Base-by-base conservation (phyloP, 2,113 vertebrate species). In the Melanerpes aurifrons region DNA sequence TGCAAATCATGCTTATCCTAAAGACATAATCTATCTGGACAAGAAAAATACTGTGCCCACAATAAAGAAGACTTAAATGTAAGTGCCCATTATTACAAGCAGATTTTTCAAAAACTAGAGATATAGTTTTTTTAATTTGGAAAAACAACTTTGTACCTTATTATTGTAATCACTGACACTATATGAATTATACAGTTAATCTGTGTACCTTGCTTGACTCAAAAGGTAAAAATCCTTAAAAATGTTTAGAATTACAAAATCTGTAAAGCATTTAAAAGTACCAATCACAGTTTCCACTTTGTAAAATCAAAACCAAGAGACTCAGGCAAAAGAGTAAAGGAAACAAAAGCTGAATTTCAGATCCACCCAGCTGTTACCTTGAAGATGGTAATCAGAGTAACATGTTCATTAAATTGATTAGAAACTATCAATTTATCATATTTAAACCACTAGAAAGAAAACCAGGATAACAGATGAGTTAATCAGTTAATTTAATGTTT, bases 221-320 rank as follows among this genome's bases (percentile, higher is more conserved):
- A 74, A 64, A 84, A 75, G 31, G 19, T 28, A 81, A 87, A 95
- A 93, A 53, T 53, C 70, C 79, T 82, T 83, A 76, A 86, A 96
- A 89, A 96, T 94, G 78, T 77, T 86, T 92, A 92, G 88, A 96
- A 86, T 95, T 93, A 96, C 82, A 95, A 96, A 96, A 96, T 57
- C 53, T 86, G 59, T 91, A 89, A 94, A 94, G 78, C 43, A 74
- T 96, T 96, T 96, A 90, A 77, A 95, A 85, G 35, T 82, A 95
- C 32, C 67, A 90, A 72, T 81, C 86, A 94, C 15, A 96, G 92
- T 73, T 95, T 43, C 70, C 66, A 91, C 86, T 96, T 92, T 80
- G 43, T 68, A 94, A 94, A 95, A 86, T 40, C 91, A 97, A 94
- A 96, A 67, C 24, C 15, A 76, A 95, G 70, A 94, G 53, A 72